A percentile compares a stretch with the other conserved stretches of the same genome.
phyloP scores from a whole-genome alignment of 2,888 invertebrate species.

The Halocaridina rubra region DNA sequence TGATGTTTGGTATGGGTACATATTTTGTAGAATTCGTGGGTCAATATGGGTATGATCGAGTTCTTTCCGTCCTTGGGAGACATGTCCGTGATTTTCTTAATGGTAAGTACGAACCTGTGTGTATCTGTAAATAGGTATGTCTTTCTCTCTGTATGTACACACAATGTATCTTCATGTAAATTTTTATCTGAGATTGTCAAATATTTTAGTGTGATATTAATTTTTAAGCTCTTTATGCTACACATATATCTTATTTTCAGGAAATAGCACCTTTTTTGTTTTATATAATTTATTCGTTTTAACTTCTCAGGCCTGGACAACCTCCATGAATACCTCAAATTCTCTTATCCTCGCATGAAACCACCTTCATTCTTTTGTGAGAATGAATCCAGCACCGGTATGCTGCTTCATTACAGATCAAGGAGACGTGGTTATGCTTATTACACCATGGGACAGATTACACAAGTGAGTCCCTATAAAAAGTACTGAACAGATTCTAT shows the following conservation, averaged over 20 bases:
- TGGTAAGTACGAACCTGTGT: slow-evolving; percentile 70
- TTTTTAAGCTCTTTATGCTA: no score
- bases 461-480: slow-evolving; percentile 77
- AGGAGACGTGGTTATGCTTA: slow-evolving; percentile 93
- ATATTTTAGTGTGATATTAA: no score
- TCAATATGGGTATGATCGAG: slow-evolving; percentile 94
- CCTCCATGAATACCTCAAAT: slow-evolving; percentile 95
- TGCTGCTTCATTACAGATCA: slow-evolving; percentile 93
- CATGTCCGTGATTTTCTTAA: slow-evolving; percentile 96
- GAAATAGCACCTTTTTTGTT: no score
- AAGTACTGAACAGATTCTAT: background rate
- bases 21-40: slow-evolving; percentile 93
- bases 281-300: no score
- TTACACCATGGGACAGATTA: slow-evolving; percentile 96
- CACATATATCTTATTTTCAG: no score
- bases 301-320: slow-evolving; percentile 80
- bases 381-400: slow-evolving; percentile 90
- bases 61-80: slow-evolving; percentile 88
- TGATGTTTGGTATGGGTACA: slow-evolving; percentile 94
- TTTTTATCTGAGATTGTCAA: no score
- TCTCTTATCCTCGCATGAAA: slow-evolving; percentile 88
- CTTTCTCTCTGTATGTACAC: background rate
- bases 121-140: background rate
- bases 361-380: slow-evolving; percentile 98
- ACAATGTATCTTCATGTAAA: no score